These are phyloP conservation scores for Xestobium rufovillosum DNA, from an alignment of 2,888 invertebrate species.

Conservation along the genomic window DNA sequence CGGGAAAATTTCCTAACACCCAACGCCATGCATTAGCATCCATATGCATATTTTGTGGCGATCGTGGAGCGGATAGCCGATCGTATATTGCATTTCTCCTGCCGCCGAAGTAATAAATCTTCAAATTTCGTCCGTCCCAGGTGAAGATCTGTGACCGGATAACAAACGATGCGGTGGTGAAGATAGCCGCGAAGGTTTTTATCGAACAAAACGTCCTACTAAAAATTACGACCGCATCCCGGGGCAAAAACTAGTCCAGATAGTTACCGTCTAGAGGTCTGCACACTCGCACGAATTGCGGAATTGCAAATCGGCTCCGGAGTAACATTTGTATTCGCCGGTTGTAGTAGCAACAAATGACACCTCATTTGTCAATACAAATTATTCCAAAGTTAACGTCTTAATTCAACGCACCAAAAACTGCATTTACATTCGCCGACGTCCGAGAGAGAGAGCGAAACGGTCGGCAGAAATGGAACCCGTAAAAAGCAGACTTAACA, in stretches of 20 bases:
- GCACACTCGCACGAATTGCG: not conserved
- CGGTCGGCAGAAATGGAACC: too few species aligned
- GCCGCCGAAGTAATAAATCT: too few species aligned
- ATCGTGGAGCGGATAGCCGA: too few species aligned
- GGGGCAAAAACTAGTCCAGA: constrained; percentile 35
- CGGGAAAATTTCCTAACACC: too few species aligned
- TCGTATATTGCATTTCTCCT: too few species aligned
- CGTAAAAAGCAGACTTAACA: too few species aligned
- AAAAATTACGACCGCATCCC: constrained; percentile 23
- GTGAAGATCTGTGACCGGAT: constrained; percentile 3
- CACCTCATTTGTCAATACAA: constrained; percentile 44
- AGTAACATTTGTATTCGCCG: constrained; percentile 41
- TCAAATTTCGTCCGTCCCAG: too few species aligned
- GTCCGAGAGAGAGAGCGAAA: too few species aligned
- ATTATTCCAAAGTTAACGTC: constrained; percentile 38
- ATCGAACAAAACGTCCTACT: constrained; percentile 10
- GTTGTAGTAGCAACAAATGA: constrained; percentile 39
- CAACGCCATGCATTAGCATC: too few species aligned
- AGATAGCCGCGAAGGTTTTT: not conserved
- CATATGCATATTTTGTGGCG: too few species aligned
- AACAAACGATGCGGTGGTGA: constrained; percentile 1
- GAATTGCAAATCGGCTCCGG: constrained; percentile 41
- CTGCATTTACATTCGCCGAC: too few species aligned
- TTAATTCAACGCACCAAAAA: constrained; percentile 32
- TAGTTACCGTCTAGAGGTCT: constrained; percentile 16